Conservation (phyloP, 2,888 invertebrate genomes). For the Xestia xanthographa region DNA sequence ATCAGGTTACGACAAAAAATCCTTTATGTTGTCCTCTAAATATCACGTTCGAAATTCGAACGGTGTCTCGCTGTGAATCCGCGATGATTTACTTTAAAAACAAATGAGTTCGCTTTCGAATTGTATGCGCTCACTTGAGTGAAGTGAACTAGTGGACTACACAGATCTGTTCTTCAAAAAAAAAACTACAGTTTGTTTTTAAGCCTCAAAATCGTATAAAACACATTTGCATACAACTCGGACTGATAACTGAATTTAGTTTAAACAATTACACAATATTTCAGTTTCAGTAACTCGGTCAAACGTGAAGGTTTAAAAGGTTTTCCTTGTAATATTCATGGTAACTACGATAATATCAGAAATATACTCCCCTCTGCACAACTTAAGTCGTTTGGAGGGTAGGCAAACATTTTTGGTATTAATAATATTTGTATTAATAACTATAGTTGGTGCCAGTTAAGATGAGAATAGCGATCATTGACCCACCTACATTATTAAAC, state of each 20-base stretch:
- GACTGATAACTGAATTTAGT: constrained; percentile 13
- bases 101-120: constrained; percentile 5
- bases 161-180: neutral
- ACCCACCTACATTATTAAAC: no score
- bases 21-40: neutral
- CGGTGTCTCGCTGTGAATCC: neutral
- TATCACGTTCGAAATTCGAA: neutral
- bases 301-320: constrained; percentile 39
- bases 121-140: constrained; percentile 10
- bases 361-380: constrained; percentile 13
- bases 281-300: constrained; percentile 24
- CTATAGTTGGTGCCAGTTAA: no score
- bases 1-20: neutral
- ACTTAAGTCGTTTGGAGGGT: constrained; percentile 9
- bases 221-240: constrained; percentile 19
- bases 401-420: constrained; percentile 5
- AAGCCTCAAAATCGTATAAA: constrained; percentile 4
- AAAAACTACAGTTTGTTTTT: neutral
- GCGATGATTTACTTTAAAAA: constrained; percentile 1
- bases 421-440: constrained; percentile 12
- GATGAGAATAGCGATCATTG: no score
- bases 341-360: constrained; percentile 29
- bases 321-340: constrained; percentile 39
- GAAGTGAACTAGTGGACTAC: neutral
- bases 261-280: constrained; percentile 28